Base-by-base conservation (phyloP, 2,113 vertebrate species). In the Salminus brasiliensis region DNA sequence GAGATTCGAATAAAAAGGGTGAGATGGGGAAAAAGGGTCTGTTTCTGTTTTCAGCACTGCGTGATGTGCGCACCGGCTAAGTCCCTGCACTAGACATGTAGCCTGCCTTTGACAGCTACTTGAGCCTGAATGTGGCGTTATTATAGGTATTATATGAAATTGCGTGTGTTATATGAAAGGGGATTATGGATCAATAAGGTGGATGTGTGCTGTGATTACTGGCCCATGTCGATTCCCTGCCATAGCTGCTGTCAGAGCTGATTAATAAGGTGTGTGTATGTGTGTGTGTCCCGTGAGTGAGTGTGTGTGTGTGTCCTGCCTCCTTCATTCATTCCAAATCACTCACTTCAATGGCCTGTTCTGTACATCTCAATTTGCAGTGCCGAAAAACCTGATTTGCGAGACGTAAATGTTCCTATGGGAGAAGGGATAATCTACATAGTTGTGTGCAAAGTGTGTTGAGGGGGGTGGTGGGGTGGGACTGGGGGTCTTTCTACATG, bases 131-230 rank as follows among this genome's bases (percentile, higher is more conserved):
- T 94, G 95, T 87, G 77, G 92, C 91, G 92, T 95, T 96, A 98
- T 98, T 98, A 96, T 95, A 97, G 96, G 95, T 95, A 98, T 98
- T 98, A 97, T 93, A 94, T 93, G 94, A 97, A 98, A 98, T 96
- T 97, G 96, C 94, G 93, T 93, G 92, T 94, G 95, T 97, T 96
- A 93, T 95, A 94, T 96, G 96, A 94, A 97, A 95, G 94, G 94
- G 95, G 94, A 94, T 93, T 97, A 95, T 94, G 96, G 96, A 96
- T 98, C 96, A 97, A 96, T 97, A 97, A 95, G 93, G 94, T 94
- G 95, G 95, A 93, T 96, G 95, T 96, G 93, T 94, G 95, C 94
- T 93, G 94, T 95, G 94, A 96, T 96, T 97, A 95, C 94, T 93
- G 94, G 90, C 92, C 95, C 95, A 94, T 94, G 95, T 96, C 96